phyloP scores from a whole-genome alignment of 2,113 vertebrate genomes.

The Procavia capensis region DNA sequence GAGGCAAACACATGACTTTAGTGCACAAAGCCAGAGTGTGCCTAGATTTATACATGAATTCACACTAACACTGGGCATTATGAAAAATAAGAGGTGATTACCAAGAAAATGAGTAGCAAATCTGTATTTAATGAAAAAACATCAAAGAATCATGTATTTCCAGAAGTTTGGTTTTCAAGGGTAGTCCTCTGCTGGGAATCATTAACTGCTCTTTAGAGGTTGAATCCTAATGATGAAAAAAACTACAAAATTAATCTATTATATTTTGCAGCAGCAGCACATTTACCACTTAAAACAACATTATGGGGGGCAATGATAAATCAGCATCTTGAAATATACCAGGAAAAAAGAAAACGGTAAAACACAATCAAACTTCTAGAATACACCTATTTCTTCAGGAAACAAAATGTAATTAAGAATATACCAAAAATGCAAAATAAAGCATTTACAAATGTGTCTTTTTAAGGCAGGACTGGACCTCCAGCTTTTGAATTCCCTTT shows the following conservation, averaged over 20 bases:
- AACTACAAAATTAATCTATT: no score
- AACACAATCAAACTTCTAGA: not conserved
- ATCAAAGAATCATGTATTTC: not conserved
- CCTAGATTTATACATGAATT: not conserved
- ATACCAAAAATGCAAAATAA: not conserved
- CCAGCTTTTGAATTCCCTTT: conserved; percentile 22
- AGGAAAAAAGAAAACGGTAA: not conserved
- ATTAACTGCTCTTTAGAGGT: no score
- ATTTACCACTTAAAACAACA: no score
- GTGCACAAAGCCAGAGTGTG: not conserved
- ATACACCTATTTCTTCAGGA: not conserved
- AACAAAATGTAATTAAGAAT: conserved; percentile 23
- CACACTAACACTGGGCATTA: not conserved
- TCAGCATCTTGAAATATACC: no score
- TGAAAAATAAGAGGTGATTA: not conserved
- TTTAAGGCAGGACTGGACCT: not conserved
- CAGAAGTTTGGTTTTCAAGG: no score
- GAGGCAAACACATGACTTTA: not conserved
- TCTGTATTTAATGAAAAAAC: not conserved
- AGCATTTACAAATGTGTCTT: not conserved
- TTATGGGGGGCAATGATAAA: no score
- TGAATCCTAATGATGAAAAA: no score
- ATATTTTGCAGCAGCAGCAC: no score
- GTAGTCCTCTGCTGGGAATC: no score
- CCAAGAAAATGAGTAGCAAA: not conserved